A percentile compares a stretch with the other conserved stretches of the same genome.
Evolutionary conservation across 2,797 vertebrate genomes (phyloP).

Genomic region (Myiotriccus ornatus): DNA sequence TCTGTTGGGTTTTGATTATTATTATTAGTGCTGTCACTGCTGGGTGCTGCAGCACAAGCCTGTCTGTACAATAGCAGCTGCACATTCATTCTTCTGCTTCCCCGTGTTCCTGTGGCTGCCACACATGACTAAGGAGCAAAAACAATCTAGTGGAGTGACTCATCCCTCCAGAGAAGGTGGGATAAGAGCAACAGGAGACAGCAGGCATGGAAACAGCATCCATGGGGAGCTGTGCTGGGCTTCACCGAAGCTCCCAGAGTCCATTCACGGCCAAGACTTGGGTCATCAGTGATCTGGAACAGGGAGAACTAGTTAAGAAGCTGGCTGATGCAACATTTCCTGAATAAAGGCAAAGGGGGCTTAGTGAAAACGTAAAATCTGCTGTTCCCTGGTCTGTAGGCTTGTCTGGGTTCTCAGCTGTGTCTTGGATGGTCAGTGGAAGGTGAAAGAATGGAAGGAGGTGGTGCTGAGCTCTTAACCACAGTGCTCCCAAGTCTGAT

Average conservation of each 20-base stretch:
- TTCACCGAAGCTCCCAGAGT: not conserved
- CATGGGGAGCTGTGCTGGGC: not conserved
- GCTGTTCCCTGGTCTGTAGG: not conserved
- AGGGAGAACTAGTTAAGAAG: no score
- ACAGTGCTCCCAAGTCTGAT: not conserved
- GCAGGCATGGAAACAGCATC: not conserved
- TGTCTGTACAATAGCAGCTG: not conserved
- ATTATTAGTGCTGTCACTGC: not conserved
- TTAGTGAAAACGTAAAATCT: not conserved
- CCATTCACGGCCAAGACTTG: accelerated
- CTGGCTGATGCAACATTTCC: not conserved
- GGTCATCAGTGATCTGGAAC: not conserved
- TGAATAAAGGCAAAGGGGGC: not conserved
- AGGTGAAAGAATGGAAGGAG: not conserved
- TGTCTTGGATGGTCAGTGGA: not conserved
- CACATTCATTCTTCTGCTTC: not conserved
- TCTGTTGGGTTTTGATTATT: not conserved
- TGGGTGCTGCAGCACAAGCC: not conserved
- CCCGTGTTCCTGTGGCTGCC: not conserved
- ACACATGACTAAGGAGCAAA: constrained; percentile 30
- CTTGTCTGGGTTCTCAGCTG: not conserved
- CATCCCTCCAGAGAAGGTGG: constrained; percentile 30
- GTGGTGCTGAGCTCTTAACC: not conserved
- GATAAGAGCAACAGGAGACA: not conserved
- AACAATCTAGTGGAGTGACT: constrained; percentile 50